phyloP scores from a whole-genome alignment of 2,113 vertebrate genomes.

The Capreolus pygargus region DNA sequence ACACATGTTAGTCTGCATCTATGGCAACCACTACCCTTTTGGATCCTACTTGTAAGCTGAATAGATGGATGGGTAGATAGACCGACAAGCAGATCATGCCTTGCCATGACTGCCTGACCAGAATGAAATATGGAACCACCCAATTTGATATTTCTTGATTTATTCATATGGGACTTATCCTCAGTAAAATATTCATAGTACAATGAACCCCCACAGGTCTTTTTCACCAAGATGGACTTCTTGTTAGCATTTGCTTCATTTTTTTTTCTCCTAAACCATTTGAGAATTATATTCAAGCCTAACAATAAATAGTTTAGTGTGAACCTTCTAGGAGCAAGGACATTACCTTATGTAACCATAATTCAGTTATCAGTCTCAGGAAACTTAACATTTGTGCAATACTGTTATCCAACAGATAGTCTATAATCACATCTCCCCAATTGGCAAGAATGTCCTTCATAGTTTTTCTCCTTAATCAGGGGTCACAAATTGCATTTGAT shows the following conservation, averaged over 20 bases:
- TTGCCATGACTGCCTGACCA: background rate
- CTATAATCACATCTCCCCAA: background rate
- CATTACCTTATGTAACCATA: background rate
- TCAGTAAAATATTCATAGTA: background rate
- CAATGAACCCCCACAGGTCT: fast-evolving
- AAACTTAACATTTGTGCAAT: background rate
- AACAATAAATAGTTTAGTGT: background rate
- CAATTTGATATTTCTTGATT: background rate
- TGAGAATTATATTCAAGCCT: background rate
- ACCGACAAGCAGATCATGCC: background rate
- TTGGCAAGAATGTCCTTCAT: background rate
- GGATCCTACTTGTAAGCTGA: background rate
- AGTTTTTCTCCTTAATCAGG: background rate
- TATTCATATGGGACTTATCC: background rate
- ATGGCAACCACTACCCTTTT: background rate
- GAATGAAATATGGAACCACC: background rate
- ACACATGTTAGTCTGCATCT: background rate
- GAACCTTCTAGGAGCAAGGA: background rate
- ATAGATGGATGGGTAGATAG: background rate
- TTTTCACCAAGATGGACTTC: background rate
- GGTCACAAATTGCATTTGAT: background rate
- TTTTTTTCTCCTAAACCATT: background rate
- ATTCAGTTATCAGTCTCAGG: background rate
- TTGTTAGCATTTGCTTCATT: background rate
- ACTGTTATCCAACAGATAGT: background rate